phyloP scores from a whole-genome alignment of 2,113 vertebrate species.

The Spea bombifrons region DNA sequence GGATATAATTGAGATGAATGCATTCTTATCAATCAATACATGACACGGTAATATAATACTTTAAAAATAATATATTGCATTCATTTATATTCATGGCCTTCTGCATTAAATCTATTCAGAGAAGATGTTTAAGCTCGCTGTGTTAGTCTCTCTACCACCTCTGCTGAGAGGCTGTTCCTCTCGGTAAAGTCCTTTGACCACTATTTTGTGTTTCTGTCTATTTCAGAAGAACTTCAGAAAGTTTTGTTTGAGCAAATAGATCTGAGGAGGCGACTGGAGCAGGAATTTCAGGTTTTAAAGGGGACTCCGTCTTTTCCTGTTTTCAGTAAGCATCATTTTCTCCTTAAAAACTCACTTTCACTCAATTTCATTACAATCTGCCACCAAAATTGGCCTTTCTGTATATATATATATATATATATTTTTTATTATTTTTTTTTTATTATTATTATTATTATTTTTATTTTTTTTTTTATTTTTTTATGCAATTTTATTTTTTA shows the following conservation, averaged over 20 bases:
- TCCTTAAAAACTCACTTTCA: too few species aligned
- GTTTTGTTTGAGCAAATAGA: constrained; percentile 97
- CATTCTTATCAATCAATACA: constrained; percentile 82
- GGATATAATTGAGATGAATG: constrained; percentile 86
- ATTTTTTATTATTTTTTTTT: too few species aligned
- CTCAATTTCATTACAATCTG: too few species aligned
- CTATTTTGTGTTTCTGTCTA: constrained; percentile 35
- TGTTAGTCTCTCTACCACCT: constrained; percentile 54
- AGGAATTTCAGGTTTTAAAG: constrained; percentile 95
- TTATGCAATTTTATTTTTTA: too few species aligned
- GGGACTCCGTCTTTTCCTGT: constrained; percentile 90
- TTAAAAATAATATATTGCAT: constrained; percentile 85
- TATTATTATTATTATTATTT: too few species aligned
- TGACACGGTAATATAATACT: constrained; percentile 80
- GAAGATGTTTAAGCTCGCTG: constrained; percentile 58
- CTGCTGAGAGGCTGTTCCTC: constrained; percentile 61
- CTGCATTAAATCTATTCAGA: constrained; percentile 73
- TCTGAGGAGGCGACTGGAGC: constrained; percentile 89
- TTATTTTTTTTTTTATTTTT: too few species aligned
- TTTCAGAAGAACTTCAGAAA: constrained; percentile 95
- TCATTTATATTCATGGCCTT: constrained; percentile 85
- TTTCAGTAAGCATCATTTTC: constrained; percentile 81
- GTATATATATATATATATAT: too few species aligned
- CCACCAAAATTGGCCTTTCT: too few species aligned
- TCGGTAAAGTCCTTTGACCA: too few species aligned